Evolutionary conservation across 2,888 invertebrate species (phyloP).

Genomic region (Trachelus stipa): DNA sequence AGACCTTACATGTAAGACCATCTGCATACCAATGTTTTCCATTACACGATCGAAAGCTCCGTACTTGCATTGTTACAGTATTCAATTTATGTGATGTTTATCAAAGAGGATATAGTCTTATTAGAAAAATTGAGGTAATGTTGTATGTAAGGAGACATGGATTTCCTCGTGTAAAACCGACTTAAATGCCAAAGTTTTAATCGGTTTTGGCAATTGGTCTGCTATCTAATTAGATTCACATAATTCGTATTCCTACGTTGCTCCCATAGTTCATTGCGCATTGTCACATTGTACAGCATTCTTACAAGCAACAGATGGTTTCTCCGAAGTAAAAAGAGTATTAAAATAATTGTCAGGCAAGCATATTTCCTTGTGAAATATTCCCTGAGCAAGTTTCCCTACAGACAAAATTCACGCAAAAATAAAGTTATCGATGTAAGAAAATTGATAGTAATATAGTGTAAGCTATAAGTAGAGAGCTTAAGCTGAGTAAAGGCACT

Average conservation of each 20-base stretch:
- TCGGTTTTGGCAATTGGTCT: neutral
- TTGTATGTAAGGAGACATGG: neutral
- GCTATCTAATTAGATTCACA: neutral
- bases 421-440: conserved; percentile 3
- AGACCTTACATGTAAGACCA: neutral
- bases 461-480: neutral
- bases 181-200: neutral
- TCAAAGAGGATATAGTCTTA: neutral
- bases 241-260: neutral
- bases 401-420: conserved; percentile 4
- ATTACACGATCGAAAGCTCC: neutral
- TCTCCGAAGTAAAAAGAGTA: neutral
- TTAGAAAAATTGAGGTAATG: neutral
- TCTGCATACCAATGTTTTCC: neutral
- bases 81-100: neutral
- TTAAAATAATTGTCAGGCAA: neutral
- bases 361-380: neutral
- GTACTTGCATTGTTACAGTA: neutral
- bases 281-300: neutral
- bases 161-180: neutral
- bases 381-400: conserved; percentile 2
- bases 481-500: neutral
- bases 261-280: neutral
- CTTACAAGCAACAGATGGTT: neutral
- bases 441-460: neutral